Base-by-base conservation (phyloP, 2,888 invertebrate genomes). In the Kuschelorhynchus macadamiae region DNA sequence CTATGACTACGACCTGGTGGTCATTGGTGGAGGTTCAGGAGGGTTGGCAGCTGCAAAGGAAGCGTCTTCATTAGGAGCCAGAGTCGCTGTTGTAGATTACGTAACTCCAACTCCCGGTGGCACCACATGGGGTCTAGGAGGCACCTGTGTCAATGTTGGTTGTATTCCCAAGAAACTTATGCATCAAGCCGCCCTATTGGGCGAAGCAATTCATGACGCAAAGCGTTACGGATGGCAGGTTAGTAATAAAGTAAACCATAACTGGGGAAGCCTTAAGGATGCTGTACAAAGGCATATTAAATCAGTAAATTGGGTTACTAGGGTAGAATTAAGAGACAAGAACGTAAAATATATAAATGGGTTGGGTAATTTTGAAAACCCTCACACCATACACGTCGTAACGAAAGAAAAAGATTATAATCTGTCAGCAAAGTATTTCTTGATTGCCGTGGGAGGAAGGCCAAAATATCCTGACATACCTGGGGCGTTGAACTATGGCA, bases 81-180 rank as follows among this genome's bases (percentile, higher is more conserved):
- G 90, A 80, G 96, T 95, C 0, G 92, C 93, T 0, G 94, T 95
- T 20, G 84, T 95, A 71, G 95, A 96, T 85, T 96, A 86, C 81
- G 95, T 95, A 1, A 90, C 89, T 17, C 95, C 95, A 0, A 91
- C 95, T 1, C 94, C 94, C 0, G 85, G 86, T 73, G 97, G 97
- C 66, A 92, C 95, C 11, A 92, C 94, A 81, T 97, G 97, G 97
- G 97, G 97, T 46, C 87, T 98, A 1, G 97, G 98, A 46, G 98
- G 97, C 25, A 98, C 97, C 0, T 98, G 98, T 82, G 96, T 97
- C 21, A 97, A 97, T 85, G 98, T 98, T 5, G 97, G 97, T 36
- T 98, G 97, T 82, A 98, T 98, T 83, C 98, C 98, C 2, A 98
- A 98, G 84, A 98, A 98, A 82, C 85, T 98, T 68, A 97, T 98